Conservation (phyloP, 2,113 vertebrate species). For the Pan troglodytes region DNA sequence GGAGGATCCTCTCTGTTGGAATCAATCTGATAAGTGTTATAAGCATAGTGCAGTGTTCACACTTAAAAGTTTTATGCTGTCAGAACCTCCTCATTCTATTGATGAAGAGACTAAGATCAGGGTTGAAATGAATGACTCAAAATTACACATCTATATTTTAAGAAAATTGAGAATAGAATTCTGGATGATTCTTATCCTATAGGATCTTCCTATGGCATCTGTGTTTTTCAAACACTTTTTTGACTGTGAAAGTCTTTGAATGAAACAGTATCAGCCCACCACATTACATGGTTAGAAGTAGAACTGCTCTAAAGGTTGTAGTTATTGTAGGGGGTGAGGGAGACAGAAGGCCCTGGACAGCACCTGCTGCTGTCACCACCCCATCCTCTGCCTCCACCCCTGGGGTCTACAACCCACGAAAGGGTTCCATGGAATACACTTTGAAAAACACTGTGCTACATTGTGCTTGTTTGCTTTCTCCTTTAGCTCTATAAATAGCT, state of each 20-base stretch:
- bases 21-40: neutral
- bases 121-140: neutral
- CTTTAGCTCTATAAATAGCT: constrained; percentile 33
- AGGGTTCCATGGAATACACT: constrained; percentile 13
- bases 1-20: neutral
- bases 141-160: neutral
- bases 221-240: neutral
- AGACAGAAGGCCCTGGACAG: neutral
- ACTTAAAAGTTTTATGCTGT: neutral
- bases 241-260: neutral
- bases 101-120: neutral
- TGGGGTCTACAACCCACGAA: neutral
- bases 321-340: neutral
- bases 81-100: neutral
- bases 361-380: neutral
- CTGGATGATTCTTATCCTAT: neutral
- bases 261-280: neutral
- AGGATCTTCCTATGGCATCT: neutral
- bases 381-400: neutral
- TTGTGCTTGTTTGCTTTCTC: neutral
- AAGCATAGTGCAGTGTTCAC: neutral
- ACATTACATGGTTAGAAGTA: neutral
- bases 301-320: neutral
- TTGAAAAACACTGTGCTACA: neutral
- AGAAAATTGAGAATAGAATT: neutral